Conservation (phyloP, 2,888 invertebrate species). For the Teinopalpus imperialis region DNA sequence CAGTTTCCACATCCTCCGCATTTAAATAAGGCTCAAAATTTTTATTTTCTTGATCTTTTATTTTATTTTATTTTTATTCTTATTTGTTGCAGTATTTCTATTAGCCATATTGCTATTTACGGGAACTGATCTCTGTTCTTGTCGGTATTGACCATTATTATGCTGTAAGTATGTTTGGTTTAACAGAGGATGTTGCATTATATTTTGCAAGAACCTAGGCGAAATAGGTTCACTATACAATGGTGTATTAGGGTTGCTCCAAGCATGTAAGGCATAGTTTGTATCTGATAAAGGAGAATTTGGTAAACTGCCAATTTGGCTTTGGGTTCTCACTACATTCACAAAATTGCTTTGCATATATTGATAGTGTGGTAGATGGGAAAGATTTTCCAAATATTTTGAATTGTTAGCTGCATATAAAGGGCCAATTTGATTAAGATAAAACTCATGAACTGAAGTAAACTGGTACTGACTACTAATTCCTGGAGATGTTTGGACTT, state of each 20-base stretch:
- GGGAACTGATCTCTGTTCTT: constrained; percentile 30
- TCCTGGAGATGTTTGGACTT: constrained; percentile 33
- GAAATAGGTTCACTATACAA: constrained; percentile 39
- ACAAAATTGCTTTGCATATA: constrained; percentile 40
- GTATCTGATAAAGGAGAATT: constrained; percentile 31
- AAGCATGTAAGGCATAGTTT: constrained; percentile 21
- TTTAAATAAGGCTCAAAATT: constrained; percentile 76
- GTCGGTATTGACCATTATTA: constrained; percentile 35
- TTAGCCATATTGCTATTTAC: constrained; percentile 1
- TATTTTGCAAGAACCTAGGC: constrained; percentile 62
- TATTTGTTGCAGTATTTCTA: constrained; percentile 23
- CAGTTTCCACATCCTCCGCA: constrained; percentile 73
- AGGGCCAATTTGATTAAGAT: constrained; percentile 51
- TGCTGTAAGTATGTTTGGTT: constrained; percentile 43
- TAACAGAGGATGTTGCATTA: constrained; percentile 68
- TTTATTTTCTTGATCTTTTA: constrained; percentile 40
- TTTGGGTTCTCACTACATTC: constrained; percentile 23
- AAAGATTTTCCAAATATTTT: constrained; percentile 63
- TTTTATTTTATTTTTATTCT: constrained; percentile 36
- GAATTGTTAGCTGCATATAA: constrained; percentile 55
- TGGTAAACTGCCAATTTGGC: constrained; percentile 28
- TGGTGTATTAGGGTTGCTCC: constrained; percentile 17
- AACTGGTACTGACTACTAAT: constrained; percentile 29
- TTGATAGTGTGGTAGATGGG: constrained; percentile 63
- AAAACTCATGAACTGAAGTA: constrained; percentile 52